These are phyloP conservation scores for Muscicapa striata DNA, from an alignment of 2,797 vertebrate species.

Conservation along the genomic window DNA sequence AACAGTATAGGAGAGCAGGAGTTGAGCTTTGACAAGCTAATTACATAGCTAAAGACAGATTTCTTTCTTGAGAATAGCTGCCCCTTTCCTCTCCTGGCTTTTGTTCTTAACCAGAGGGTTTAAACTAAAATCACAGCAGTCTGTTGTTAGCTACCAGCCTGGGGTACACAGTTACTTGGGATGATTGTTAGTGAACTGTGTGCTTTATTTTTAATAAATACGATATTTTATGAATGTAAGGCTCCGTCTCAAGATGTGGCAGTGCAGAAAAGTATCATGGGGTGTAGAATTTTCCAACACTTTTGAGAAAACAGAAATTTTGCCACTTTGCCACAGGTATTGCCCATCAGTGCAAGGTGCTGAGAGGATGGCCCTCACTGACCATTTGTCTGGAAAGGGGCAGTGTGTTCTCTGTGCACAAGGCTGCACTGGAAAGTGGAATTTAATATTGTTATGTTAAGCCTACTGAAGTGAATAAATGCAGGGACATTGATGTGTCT, in stretches of 20 bases:
- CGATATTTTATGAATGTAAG: neutral
- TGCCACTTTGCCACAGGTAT: neutral
- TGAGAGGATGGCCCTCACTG: fast-evolving
- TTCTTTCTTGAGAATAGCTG: neutral
- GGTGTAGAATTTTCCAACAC: neutral
- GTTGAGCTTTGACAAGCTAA: neutral
- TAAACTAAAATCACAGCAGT: neutral
- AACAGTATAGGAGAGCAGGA: neutral
- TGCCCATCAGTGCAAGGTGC: neutral
- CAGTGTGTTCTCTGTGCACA: neutral
- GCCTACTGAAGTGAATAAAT: neutral
- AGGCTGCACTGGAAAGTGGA: neutral
- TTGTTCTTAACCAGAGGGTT: neutral
- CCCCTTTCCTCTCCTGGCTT: neutral
- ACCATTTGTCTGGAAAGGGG: neutral
- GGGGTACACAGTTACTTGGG: neutral
- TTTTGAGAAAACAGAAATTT: neutral
- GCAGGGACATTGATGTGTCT: neutral
- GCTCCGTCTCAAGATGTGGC: neutral
- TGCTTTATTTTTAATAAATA: neutral
- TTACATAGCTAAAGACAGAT: neutral
- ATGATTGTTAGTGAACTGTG: neutral
- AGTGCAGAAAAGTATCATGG: neutral
- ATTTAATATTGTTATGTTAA: neutral
- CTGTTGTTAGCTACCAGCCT: neutral